phyloP scores from a whole-genome alignment of 1,140 invertebrate genomes.

The Orius insidiosus region DNA sequence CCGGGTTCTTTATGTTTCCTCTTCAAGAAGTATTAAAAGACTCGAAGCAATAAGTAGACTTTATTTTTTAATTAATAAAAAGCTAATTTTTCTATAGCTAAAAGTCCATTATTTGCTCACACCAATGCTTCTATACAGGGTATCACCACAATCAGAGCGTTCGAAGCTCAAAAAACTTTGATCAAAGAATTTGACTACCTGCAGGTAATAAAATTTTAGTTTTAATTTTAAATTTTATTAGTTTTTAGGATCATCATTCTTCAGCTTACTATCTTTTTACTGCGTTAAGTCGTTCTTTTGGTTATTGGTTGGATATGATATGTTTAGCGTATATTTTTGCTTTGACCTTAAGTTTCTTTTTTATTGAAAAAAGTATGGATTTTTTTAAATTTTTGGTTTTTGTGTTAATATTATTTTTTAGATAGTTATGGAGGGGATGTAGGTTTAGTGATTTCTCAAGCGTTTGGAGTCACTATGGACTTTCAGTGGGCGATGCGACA shows the following conservation, averaged over 20 bases:
- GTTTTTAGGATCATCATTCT: conserved; percentile 21
- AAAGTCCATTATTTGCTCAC: conserved; percentile 69
- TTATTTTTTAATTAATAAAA: too few species aligned
- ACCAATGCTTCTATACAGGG: conserved; percentile 74
- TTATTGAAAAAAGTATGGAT: background rate
- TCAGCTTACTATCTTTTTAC: conserved; percentile 21
- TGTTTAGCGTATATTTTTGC: background rate
- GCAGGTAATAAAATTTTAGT: conserved; percentile 38
- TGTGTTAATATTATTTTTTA: conserved; percentile 16
- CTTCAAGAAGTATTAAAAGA: conserved; percentile 49
- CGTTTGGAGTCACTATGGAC: conserved; percentile 59
- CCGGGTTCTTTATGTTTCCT: conserved; percentile 42
- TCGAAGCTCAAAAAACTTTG: conserved; percentile 54
- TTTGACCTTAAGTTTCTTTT: conserved; percentile 1
- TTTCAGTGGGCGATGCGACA: conserved; percentile 72
- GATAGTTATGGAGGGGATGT: conserved; percentile 39
- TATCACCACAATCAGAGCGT: conserved; percentile 72
- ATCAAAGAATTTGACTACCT: conserved; percentile 61
- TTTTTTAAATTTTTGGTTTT: background rate
- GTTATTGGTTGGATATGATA: conserved; percentile 6
- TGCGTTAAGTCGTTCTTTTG: background rate
- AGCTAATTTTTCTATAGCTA: conserved; percentile 18
- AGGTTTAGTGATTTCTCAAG: conserved; percentile 74
- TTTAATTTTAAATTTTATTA: background rate
- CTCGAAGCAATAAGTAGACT: conserved; percentile 45